Conservation (phyloP, 2,113 vertebrate genomes). For the Glaucidium brasilianum region DNA sequence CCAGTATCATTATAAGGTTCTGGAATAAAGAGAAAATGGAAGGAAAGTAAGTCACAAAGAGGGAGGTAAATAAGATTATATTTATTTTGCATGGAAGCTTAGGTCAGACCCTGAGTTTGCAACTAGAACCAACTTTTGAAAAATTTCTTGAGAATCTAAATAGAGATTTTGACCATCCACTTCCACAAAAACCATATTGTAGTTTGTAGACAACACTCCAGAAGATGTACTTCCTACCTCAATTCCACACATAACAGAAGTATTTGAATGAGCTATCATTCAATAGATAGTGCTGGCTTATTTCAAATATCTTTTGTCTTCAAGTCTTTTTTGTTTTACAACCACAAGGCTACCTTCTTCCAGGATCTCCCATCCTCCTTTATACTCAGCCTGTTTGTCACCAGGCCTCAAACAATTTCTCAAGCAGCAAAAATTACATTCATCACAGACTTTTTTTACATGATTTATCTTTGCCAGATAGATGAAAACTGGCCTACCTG, state of each 20-base stretch:
- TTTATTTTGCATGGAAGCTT: not conserved
- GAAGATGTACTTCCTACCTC: not conserved
- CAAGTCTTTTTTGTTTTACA: not conserved
- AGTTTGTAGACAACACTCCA: not conserved
- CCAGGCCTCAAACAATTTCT: not conserved
- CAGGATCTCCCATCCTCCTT: not conserved
- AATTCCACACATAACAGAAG: not conserved
- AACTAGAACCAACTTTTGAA: not conserved
- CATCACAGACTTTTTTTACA: not conserved
- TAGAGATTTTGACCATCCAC: not conserved
- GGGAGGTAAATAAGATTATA: not conserved
- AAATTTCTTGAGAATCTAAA: not conserved
- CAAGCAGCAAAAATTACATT: not conserved
- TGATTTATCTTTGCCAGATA: not conserved
- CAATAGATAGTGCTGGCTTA: not conserved
- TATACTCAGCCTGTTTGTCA: not conserved
- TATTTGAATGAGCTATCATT: not conserved
- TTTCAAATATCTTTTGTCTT: not conserved
- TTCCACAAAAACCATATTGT: not conserved
- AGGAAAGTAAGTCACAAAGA: not conserved
- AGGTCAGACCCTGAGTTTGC: not conserved
- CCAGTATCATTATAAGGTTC: not conserved
- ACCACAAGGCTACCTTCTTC: not conserved
- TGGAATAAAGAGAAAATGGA: not conserved
- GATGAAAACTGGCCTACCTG: not conserved